phyloP scores from a whole-genome alignment of 2,888 invertebrate species.

The Sepioteuthis lessoniana region DNA sequence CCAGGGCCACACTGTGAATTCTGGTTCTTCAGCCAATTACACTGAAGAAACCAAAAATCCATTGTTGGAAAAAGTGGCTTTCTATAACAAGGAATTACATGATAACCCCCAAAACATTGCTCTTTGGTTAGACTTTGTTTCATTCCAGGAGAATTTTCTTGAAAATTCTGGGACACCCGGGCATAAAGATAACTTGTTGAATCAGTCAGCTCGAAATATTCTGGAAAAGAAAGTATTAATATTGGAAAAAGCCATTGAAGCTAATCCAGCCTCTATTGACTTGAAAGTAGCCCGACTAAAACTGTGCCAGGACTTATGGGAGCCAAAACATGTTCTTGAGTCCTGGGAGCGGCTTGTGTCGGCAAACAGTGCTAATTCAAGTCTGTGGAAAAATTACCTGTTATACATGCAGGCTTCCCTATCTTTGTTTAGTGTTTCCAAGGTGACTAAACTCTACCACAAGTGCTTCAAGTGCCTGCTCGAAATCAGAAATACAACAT shows the following conservation, averaged over 20 bases:
- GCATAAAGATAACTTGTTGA: conserved; percentile 46
- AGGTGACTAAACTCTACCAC: conserved; percentile 69
- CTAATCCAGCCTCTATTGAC: conserved; percentile 73
- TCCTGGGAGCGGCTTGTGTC: conserved; percentile 75
- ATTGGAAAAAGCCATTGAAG: conserved; percentile 74
- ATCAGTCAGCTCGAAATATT: conserved; percentile 57
- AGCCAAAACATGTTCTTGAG: conserved; percentile 67
- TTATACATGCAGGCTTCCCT: conserved; percentile 73
- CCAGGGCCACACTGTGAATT: conserved; percentile 58
- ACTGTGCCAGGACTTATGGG: conserved; percentile 70
- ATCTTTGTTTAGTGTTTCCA: conserved; percentile 70
- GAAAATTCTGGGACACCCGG: conserved; percentile 51
- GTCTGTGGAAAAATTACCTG: conserved; percentile 75
- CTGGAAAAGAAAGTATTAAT: conserved; percentile 76
- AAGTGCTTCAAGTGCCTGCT: conserved; percentile 72
- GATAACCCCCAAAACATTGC: conserved; percentile 72
- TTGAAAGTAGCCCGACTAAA: conserved; percentile 72
- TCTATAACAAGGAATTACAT: conserved; percentile 71
- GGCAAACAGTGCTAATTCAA: conserved; percentile 72
- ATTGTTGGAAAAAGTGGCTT: conserved; percentile 56
- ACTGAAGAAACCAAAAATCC: conserved; percentile 39
- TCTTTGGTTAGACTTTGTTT: conserved; percentile 76
- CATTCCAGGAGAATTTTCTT: conserved; percentile 74
- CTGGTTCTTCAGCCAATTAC: not conserved
- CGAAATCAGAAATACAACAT: conserved; percentile 70